Base-by-base conservation (phyloP, 2,888 invertebrate species). In the Pristionchus mayeri region DNA sequence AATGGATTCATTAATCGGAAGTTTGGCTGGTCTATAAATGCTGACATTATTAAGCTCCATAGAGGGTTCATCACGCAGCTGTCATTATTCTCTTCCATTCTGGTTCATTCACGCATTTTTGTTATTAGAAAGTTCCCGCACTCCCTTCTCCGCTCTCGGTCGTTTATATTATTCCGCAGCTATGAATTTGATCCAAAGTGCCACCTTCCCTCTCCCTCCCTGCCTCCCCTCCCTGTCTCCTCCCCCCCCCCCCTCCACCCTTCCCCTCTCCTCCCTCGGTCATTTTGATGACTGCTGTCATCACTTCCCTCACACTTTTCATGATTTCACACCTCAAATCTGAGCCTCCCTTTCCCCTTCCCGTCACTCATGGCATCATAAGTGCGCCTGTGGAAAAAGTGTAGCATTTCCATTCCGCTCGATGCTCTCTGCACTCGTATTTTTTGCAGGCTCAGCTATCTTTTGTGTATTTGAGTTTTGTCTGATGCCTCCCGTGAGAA, bases 231-330 rank as follows among this genome's bases (percentile, higher is more conserved):
- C 34, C 34, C 63, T 18, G 3, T 27, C 27, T 16, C 63, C 0
- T 27, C 4, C 9, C 7, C 24, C 13, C 24, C 27, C 57, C 30
- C 57, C 11, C 57, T 30, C 18, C 30, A 30, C 13, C 57, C 30
- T 24, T 9, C 57, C 52, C 9, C 21, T 30, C 27, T 27, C 27
- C 63, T 71, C 7, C n/a, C 44, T 71, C 71, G 71, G 71, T 71
- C 71, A 71, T 40, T 71, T 71, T 71, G 71, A 71, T 11, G 71
- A 40, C 71, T 71, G 40, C 67, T 67, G 40, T 71, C 71, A 44
- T 71, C 54, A 37, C 16, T 37, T 67, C 40, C 40, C 40, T 40
- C 37, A 37, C 71, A 40, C 44, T 44, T 37, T 24, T n/a, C 71
- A 0, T 37, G 24, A 24, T 34, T 63, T 63, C 63, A 71, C 40